Conservation (phyloP, 2,888 invertebrate species). For the Caenorhabditis becei region DNA sequence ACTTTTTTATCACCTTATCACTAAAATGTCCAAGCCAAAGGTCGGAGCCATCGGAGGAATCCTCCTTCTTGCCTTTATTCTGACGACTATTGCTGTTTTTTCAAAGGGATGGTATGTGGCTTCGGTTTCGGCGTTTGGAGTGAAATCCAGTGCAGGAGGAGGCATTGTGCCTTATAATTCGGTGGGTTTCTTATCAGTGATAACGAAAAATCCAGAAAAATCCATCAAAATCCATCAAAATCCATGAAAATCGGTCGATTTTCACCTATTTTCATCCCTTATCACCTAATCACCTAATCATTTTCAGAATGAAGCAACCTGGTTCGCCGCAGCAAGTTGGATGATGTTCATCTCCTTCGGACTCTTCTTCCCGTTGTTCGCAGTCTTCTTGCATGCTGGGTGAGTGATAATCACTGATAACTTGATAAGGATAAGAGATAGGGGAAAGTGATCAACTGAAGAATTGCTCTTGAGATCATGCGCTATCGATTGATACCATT, state of each 20-base stretch:
- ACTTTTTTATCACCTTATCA: neutral
- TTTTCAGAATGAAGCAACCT: constrained; percentile 9
- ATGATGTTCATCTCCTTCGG: constrained; percentile 31
- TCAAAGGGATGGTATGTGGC: constrained; percentile 19
- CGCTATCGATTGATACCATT: neutral
- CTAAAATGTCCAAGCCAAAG: constrained; percentile 38
- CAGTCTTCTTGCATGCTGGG: constrained; percentile 8
- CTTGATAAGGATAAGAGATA: neutral
- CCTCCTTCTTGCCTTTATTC: constrained; percentile 17
- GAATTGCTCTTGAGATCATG: neutral
- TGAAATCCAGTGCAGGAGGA: neutral
- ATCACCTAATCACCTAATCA: neutral
- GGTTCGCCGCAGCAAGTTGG: constrained; percentile 26
- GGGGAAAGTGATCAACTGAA: neutral
- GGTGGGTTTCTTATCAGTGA: neutral
- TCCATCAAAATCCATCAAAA: too few relatives aligned
- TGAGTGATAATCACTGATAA: neutral
- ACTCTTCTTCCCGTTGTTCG: constrained; percentile 19
- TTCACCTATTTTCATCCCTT: neutral
- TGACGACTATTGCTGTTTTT: constrained; percentile 11
- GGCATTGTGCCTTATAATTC: constrained; percentile 27
- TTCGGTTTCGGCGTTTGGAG: neutral
- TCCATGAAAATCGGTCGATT: too few relatives aligned
- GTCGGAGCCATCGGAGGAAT: constrained; percentile 30
- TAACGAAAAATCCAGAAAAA: too few relatives aligned